Conservation (phyloP, 53 echinoderm and acorn worm genomes). For the Stichopus horrens region DNA sequence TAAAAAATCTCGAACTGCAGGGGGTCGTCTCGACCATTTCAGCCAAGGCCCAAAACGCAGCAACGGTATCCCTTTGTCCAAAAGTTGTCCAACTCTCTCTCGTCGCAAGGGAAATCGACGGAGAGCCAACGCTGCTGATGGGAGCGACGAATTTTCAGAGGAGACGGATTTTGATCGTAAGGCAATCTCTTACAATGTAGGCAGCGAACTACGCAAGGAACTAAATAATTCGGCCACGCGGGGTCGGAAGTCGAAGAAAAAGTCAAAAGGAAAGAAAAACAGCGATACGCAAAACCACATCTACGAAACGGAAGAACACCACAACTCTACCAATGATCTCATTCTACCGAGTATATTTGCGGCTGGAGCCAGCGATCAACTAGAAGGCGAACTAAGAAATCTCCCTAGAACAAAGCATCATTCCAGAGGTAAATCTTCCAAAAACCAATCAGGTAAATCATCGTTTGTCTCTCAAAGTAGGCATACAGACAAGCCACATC, state of each 20-base stretch:
- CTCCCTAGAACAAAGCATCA: not conserved
- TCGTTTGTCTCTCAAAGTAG: not conserved
- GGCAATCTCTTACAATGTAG: constrained; percentile 55
- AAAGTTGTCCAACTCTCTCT: constrained; percentile 75
- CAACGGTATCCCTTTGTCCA: constrained; percentile 68
- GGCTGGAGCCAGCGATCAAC: not conserved
- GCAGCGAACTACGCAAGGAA: constrained; percentile 47
- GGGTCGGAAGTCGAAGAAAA: not conserved
- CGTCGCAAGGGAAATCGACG: constrained; percentile 46
- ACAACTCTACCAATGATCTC: constrained; percentile 41
- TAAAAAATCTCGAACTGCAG: constrained; percentile 63
- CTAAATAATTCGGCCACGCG: not conserved
- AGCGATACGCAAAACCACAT: constrained; percentile 18
- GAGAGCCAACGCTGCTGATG: constrained; percentile 43
- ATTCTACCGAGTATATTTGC: constrained; percentile 13
- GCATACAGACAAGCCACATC: not conserved
- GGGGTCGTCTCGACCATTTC: constrained; percentile 55
- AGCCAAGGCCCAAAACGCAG: constrained; percentile 40
- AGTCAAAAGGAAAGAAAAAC: not conserved
- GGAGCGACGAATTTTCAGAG: constrained; percentile 61
- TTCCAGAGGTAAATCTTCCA: not conserved
- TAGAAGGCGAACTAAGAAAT: not conserved
- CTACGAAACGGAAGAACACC: not conserved
- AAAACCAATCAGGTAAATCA: not conserved
- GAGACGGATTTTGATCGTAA: constrained; percentile 49